Percentiles rank a stretch among this genome's conserved stretches.
These are phyloP conservation scores for Mustelus asterias DNA, from an alignment of 2,113 vertebrate genomes.

Conservation along the genomic window DNA sequence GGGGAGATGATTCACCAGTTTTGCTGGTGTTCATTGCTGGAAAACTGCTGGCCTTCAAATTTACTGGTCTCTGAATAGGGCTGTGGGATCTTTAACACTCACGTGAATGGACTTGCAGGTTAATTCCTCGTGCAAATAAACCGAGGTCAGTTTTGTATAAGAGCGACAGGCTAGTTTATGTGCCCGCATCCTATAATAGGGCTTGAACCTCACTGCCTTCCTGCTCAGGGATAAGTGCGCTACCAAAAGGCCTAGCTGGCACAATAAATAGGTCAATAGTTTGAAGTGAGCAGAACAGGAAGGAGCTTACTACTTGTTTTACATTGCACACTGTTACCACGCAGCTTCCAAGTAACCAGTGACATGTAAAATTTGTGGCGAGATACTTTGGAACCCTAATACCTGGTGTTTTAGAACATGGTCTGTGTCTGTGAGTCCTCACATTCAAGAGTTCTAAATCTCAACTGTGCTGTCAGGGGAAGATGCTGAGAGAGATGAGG, in stretches of 20 bases:
- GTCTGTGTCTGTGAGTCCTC: neutral
- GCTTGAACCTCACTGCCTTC: neutral
- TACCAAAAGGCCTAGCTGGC: too few species aligned
- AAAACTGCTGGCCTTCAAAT: neutral
- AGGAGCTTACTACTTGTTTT: neutral
- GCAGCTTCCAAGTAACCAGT: neutral
- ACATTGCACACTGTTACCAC: neutral
- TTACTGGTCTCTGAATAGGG: neutral
- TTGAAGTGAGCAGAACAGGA: neutral
- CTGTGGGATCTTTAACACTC: neutral
- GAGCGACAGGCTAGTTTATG: neutral
- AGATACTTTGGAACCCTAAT: too few species aligned
- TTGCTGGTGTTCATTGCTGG: neutral
- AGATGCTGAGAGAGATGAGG: neutral
- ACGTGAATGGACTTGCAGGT: neutral
- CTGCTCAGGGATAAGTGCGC: too few species aligned
- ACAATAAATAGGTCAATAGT: neutral
- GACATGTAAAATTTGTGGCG: neutral
- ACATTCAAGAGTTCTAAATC: neutral
- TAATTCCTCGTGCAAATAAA: neutral
- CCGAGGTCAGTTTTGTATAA: neutral
- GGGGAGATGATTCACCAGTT: neutral
- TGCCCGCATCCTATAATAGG: neutral
- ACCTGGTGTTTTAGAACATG: neutral
- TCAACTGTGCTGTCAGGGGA: neutral